Base-by-base conservation (phyloP, 2,797 vertebrate genomes). In the Forpus xanthops region DNA sequence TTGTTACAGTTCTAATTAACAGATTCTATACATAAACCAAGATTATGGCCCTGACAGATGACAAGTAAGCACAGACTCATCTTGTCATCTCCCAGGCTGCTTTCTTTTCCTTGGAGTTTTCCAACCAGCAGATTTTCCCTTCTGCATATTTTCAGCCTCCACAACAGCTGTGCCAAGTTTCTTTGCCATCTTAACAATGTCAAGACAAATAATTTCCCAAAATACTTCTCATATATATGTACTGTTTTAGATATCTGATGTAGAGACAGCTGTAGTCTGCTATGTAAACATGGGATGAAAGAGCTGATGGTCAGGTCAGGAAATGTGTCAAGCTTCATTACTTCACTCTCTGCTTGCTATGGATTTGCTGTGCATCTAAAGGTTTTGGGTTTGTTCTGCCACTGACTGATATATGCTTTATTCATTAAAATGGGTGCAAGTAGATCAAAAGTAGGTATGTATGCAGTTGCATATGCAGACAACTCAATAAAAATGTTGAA, bases 1-100 rank as follows among this genome's bases (percentile, higher is more conserved):
- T 94, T 81, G 78, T 93, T 94, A 85, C 61, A 77, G 67, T 50
- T 93, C 85, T 95, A 92, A 96, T 95, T 95, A 97, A 86, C 71
- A 85, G 78, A 66, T 93, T 92, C 87, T 84, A 37, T 78, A 93
- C 71, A 88, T 70, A 94, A 91, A 75, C 49, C 24, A 50, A 85
- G 77, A 94, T 91, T 92, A 92, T 31, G 39, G 44, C 71, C 53
- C 80, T 93, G 89, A 95, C 87, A 92, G 80, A 79, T 92, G 93
- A 96, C 93, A 94, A 95, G 88, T 65, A 89, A 87, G 49, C 49
- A 58, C 56, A 93, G 81, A 55, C 67, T 16, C 28, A 68, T 70
- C 64, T 50, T 73, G 70, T 80, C 77, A 92, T 62, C 64, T 90
- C 73, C 28, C n/a, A n/a, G 83, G 70, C 27, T 89, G 68, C 9